These are phyloP conservation scores for Melitaea athalia DNA, from an alignment of 2,888 invertebrate species.

Conservation along the genomic window DNA sequence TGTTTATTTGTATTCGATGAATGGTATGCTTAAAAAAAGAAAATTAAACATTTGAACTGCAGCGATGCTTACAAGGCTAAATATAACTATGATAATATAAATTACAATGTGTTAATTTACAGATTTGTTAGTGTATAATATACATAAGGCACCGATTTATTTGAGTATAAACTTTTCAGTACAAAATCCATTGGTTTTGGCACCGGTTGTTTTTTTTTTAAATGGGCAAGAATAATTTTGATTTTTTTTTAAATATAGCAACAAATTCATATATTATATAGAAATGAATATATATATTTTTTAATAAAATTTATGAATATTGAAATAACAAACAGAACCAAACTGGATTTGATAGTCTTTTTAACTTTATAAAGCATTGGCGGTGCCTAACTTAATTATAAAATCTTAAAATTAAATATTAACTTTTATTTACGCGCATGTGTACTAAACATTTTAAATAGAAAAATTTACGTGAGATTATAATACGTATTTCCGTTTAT, in stretches of 20 bases:
- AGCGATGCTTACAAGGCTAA: slow-evolving; percentile 49
- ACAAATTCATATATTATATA: background rate
- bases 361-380: background rate
- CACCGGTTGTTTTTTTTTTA: slow-evolving; percentile 38
- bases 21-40: slow-evolving; percentile 53
- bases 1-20: slow-evolving; percentile 37
- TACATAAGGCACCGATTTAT: slow-evolving; percentile 70
- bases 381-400: slow-evolving; percentile 26
- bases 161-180: slow-evolving; percentile 63
- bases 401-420: slow-evolving; percentile 25
- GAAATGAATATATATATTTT: no score
- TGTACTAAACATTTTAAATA: background rate
- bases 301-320: background rate
- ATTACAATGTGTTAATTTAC: slow-evolving; percentile 70
- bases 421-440: slow-evolving; percentile 15
- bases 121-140: slow-evolving; percentile 60
- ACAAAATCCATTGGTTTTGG: slow-evolving; percentile 45
- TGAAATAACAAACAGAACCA: background rate
- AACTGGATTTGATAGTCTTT: background rate
- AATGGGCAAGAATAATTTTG: slow-evolving; percentile 39
- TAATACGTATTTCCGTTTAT: background rate
- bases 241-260: slow-evolving; percentile 1
- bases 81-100: slow-evolving; percentile 59
- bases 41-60: slow-evolving; percentile 64
- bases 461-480: background rate